These are phyloP conservation scores for Trichonephila clavipes DNA, from an alignment of 1,140 invertebrate species.

Conservation along the genomic window DNA sequence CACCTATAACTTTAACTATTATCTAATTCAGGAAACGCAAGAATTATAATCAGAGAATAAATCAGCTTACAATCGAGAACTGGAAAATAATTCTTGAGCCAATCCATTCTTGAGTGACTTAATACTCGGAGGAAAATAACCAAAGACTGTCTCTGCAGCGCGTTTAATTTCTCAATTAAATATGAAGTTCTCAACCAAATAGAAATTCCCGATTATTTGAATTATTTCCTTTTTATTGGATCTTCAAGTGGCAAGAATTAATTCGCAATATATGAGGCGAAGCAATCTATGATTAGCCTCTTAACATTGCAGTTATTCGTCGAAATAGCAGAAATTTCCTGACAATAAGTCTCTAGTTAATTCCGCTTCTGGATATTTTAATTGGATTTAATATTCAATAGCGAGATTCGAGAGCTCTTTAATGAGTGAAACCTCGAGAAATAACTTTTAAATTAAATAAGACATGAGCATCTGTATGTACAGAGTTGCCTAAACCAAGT, in stretches of 20 bases:
- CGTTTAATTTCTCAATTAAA: conserved; percentile 16
- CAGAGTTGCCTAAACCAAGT: background rate
- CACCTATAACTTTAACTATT: too few species aligned
- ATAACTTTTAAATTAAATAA: conserved; percentile 42
- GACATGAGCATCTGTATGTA: background rate
- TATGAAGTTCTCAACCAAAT: background rate
- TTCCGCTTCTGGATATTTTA: conserved; percentile 27
- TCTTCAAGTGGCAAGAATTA: conserved; percentile 28
- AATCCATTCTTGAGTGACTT: background rate
- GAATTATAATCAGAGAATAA: too few species aligned
- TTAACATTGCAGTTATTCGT: background rate
- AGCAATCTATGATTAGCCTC: conserved; percentile 14
- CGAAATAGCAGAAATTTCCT: conserved; percentile 15
- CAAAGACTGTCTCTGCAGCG: background rate
- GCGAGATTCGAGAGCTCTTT: conserved; percentile 16
- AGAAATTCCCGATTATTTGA: background rate
- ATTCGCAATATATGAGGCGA: conserved; percentile 11
- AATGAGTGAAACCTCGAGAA: background rate
- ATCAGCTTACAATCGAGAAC: too few species aligned
- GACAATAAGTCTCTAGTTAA: conserved; percentile 42
- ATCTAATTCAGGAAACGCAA: too few species aligned
- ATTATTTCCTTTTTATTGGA: conserved; percentile 1
- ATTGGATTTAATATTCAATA: conserved; percentile 47
- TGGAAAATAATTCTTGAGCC: too few species aligned
- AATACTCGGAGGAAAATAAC: background rate